phyloP scores from a whole-genome alignment of 2,797 vertebrate species.

The Brachyrhaphis roseni region DNA sequence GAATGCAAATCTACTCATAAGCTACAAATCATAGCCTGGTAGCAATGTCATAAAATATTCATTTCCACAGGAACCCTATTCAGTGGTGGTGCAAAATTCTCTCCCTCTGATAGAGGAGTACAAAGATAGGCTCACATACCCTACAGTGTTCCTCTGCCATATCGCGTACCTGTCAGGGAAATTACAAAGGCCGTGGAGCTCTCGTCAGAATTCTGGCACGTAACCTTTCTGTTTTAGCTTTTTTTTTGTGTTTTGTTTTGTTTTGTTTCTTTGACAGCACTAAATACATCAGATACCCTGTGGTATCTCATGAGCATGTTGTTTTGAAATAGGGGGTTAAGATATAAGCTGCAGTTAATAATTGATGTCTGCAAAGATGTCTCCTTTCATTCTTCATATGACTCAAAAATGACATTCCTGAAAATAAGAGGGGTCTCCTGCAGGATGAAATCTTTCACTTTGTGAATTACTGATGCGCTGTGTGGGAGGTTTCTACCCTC shows the following conservation, averaged over 20 bases:
- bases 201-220: constrained; percentile 70
- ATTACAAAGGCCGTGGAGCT: constrained; percentile 74
- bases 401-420: constrained; percentile 79
- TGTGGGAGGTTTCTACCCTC: constrained; percentile 69
- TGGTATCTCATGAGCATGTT: constrained; percentile 74
- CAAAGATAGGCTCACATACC: constrained; percentile 77
- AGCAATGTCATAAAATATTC: constrained; percentile 82
- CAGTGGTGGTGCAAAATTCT: constrained; percentile 75
- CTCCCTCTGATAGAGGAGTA: constrained; percentile 73
- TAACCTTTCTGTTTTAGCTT: constrained; percentile 72
- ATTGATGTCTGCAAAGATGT: constrained; percentile 78
- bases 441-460: constrained; percentile 72
- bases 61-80: constrained; percentile 78
- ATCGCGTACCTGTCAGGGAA: constrained; percentile 78
- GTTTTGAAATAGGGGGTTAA: constrained; percentile 79
- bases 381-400: constrained; percentile 63
- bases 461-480: constrained; percentile 76
- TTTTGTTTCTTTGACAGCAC: constrained; percentile 71
- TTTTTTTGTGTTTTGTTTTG: constrained; percentile 61
- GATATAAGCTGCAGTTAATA: constrained; percentile 82
- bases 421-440: constrained; percentile 76
- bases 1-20: constrained; percentile 76
- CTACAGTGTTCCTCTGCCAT: constrained; percentile 78
- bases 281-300: constrained; percentile 80
- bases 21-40: constrained; percentile 77